phyloP scores from a whole-genome alignment of 1,140 invertebrate genomes.

The Habropoda laboriosa region DNA sequence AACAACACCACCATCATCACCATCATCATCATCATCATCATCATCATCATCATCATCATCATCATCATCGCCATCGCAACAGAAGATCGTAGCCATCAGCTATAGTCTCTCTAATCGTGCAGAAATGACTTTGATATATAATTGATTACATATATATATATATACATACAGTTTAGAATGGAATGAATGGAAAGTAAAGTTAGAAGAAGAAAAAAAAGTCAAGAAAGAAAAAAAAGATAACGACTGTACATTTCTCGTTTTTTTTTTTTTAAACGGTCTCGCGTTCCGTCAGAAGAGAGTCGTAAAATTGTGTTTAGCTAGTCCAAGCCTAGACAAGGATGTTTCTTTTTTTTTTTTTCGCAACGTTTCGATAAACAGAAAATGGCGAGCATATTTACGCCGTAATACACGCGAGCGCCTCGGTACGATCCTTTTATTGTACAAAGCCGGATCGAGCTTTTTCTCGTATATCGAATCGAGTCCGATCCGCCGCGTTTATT shows the following conservation, averaged over 20 bases:
- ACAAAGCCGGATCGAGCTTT: conserved; percentile 26
- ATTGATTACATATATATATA: too few species aligned
- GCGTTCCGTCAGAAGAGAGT: conserved; percentile 72
- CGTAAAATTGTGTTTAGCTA: conserved; percentile 77
- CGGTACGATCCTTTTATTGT: conserved; percentile 13
- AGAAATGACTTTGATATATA: conserved; percentile 41
- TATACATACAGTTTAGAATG: not conserved
- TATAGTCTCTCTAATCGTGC: conserved; percentile 48
- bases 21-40: too few species aligned
- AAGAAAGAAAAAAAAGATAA: conserved; percentile 9
- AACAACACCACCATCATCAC: too few species aligned
- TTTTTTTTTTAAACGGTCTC: conserved; percentile 61
- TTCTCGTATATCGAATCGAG: conserved; percentile 16
- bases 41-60: too few species aligned
- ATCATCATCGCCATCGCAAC: too few species aligned
- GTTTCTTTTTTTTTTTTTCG: not conserved
- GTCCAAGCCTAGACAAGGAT: conserved; percentile 70
- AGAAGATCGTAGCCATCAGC: not conserved
- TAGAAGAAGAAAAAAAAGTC: not conserved
- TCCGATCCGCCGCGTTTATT: not conserved
- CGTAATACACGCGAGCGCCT: not conserved
- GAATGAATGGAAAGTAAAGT: conserved; percentile 28
- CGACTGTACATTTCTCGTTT: conserved; percentile 63
- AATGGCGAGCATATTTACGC: conserved; percentile 41
- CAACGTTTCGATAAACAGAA: conserved; percentile 29